Evolutionary conservation across 2,888 invertebrate species (phyloP), one percentile per base, ranked within the genome.

Genomic region (Polyommatus iphigenia): DNA sequence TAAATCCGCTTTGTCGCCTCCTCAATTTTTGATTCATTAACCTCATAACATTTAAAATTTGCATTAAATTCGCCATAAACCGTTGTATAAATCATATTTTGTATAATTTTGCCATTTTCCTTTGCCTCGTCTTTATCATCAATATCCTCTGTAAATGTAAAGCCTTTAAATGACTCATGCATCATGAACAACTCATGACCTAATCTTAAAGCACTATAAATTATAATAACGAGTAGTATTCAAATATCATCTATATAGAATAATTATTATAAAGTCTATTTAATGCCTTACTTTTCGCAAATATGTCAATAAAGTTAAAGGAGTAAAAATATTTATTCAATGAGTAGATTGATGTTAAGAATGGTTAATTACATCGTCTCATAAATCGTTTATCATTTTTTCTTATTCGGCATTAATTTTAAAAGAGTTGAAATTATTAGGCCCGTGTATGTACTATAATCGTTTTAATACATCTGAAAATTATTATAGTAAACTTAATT

Each of bases 201-300:
- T 20, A n/a, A 57, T 72, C 24, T 76, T 71, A 24, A 24, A 57
- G 24, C 32, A 41, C 15, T 36, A 62, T 59, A 46, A 76, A 72
- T 77, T 32, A 18, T 76, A 71, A 77, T 76, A 75, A 78, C 78
- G 50, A 71, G 13, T 77, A 88, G 71, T 88, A 89, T 84, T 86
- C 84, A 87, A 87, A 67, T 67, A 67, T 67, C 67, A 32, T 67
- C 67, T 29, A 67, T 67, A 32, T 32, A 32, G 5, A 32, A 67
- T 32, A 4, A 67, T 67, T 29, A 62, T 13, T 62, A 62, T 54
- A 18, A 54, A 4, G 50, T 54, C 4, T 54, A 4, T 18, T 54
- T 10, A 41, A 41, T 8, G 46, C 10, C 8, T 41, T 8, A 8
- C 41, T 41, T 41, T 41, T 41, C 41, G 41, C 10, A 13, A 46